Conservation (phyloP, 1,140 invertebrate species). For the Drosophila quadrilineata region DNA sequence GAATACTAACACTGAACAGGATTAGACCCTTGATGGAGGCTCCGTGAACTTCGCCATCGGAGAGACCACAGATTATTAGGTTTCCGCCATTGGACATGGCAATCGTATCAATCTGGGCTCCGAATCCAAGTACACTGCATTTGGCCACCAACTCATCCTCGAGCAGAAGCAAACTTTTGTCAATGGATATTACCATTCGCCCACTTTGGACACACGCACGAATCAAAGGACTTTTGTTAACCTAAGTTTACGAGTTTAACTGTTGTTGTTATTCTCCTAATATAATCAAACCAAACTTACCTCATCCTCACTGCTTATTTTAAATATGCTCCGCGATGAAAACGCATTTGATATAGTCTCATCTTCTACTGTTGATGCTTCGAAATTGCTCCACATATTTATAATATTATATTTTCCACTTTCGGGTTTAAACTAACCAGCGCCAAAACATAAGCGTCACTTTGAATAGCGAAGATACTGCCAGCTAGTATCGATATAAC, state of each 20-base stretch:
- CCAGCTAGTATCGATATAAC: constrained; percentile 5
- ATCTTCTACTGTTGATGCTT: constrained; percentile 65
- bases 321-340: constrained; percentile 72
- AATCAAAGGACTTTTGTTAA: constrained; percentile 54
- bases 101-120: constrained; percentile 63
- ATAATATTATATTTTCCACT: not conserved
- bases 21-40: constrained; percentile 67
- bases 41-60: constrained; percentile 75
- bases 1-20: constrained; percentile 64
- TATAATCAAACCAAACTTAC: constrained; percentile 15
- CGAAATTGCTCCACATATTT: constrained; percentile 77
- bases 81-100: constrained; percentile 64
- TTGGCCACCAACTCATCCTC: constrained; percentile 74
- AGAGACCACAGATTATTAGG: constrained; percentile 69
- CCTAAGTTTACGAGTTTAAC: constrained; percentile 20
- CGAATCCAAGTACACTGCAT: constrained; percentile 64
- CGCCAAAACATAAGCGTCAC: constrained; percentile 65
- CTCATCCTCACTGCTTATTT: constrained; percentile 65
- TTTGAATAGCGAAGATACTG: not conserved
- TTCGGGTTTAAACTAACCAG: constrained; percentile 42
- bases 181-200: constrained; percentile 73
- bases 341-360: constrained; percentile 77
- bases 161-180: constrained; percentile 67
- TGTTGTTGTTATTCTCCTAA: not conserved
- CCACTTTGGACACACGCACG: constrained; percentile 61